Percentiles rank a stretch among this genome's conserved stretches.
Evolutionary conservation across 2,888 invertebrate species (phyloP).

Genomic region (Torymus aiolomorphi): DNA sequence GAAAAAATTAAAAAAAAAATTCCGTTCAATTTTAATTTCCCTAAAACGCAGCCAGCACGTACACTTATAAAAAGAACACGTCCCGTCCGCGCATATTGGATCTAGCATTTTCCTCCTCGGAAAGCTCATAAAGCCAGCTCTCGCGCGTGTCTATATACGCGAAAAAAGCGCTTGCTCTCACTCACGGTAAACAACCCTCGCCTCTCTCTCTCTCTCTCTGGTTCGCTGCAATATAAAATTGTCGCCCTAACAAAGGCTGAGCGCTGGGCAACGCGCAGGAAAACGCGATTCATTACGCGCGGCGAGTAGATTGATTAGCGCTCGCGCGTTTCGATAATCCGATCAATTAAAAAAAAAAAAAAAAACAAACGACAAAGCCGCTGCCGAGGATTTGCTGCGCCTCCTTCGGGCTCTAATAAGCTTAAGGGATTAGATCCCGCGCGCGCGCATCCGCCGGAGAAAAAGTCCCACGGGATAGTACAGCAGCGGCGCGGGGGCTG

Average conservation of each 20-base stretch:
- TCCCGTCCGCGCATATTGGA: too few species aligned
- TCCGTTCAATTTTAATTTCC: too few species aligned
- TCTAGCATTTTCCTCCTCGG: too few species aligned
- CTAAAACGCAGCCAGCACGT: too few species aligned
- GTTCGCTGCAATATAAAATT: constrained; percentile 9
- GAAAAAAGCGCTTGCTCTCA: too few species aligned
- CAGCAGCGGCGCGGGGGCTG: neutral
- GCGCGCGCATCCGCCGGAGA: constrained; percentile 45
- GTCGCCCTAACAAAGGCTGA: constrained; percentile 27
- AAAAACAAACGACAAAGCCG: constrained; percentile 55
- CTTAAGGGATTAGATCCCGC: constrained; percentile 71
- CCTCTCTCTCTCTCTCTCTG: too few species aligned
- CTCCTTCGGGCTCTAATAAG: constrained; percentile 67
- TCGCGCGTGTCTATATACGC: neutral
- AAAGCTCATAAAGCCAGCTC: neutral
- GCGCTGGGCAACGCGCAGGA: neutral
- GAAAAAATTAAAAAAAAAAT: too few species aligned
- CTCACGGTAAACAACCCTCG: too few species aligned
- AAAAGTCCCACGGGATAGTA: constrained; percentile 32
- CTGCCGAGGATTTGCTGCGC: constrained; percentile 49
- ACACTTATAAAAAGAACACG: too few species aligned
- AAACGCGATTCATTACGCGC: constrained; percentile 53
- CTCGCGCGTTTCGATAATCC: constrained; percentile 57
- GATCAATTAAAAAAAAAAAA: constrained; percentile 58
- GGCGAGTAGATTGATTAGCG: constrained; percentile 56